These are phyloP conservation scores for Pyrrhosoma nymphula DNA, from an alignment of 2,888 invertebrate species.

Conservation along the genomic window DNA sequence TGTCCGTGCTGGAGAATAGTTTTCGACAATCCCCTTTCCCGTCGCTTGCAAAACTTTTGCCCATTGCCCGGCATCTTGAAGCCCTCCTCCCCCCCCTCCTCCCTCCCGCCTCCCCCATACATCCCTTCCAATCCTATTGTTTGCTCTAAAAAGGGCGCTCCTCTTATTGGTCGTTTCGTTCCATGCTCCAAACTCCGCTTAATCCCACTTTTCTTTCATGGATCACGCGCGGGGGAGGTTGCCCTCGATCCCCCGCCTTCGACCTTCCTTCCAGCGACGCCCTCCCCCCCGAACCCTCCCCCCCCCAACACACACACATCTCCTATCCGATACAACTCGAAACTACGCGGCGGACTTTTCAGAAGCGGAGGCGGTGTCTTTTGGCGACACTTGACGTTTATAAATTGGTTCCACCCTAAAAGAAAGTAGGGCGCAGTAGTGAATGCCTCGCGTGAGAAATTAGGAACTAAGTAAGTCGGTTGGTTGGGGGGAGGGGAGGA, in stretches of 20 bases:
- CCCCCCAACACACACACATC: neutral
- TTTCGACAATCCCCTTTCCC: neutral
- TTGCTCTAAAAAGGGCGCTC: conserved; percentile 25
- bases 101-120: neutral
- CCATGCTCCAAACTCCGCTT: conserved; percentile 14
- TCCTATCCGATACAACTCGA: neutral
- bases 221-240: conserved; percentile 8
- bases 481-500: neutral
- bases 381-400: conserved; percentile 36
- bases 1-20: neutral
- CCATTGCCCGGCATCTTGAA: neutral
- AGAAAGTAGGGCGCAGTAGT: neutral
- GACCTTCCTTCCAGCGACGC: neutral
- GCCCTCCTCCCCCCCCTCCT: neutral
- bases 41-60: neutral
- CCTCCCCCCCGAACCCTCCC: neutral
- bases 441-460: conserved; percentile 30
- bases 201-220: conserved; percentile 21
- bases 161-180: conserved; percentile 35
- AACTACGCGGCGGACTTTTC: neutral
- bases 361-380: conserved; percentile 18
- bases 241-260: neutral
- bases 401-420: neutral
- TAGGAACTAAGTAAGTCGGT: conserved; percentile 29
- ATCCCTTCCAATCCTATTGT: conserved; percentile 20